A percentile compares a stretch with the other conserved stretches of the same genome.
phyloP scores from a whole-genome alignment of 2,113 vertebrate genomes.

The Ophthalmolycus amberensis region DNA sequence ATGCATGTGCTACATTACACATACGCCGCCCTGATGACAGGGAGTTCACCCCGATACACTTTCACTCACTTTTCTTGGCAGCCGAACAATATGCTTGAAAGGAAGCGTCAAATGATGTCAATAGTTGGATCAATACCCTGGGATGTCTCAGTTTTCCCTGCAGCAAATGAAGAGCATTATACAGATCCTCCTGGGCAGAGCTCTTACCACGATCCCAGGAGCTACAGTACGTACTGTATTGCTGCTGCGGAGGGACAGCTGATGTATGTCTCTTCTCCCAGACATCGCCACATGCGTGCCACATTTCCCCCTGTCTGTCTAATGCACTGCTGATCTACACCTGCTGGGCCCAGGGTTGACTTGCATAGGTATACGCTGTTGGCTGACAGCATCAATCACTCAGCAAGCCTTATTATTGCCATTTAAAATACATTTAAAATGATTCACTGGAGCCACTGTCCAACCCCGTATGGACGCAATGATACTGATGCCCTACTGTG shows the following conservation, averaged over 20 bases:
- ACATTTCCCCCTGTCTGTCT: constrained; percentile 78
- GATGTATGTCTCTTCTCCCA: constrained; percentile 65
- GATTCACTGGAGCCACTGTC: constrained; percentile 57
- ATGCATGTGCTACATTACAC: constrained; percentile 49
- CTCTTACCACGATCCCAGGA: constrained; percentile 49
- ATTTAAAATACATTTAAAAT: constrained; percentile 83
- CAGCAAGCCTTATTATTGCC: constrained; percentile 80
- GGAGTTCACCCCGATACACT: constrained; percentile 63
- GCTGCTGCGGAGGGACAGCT: constrained; percentile 59
- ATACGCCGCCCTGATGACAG: constrained; percentile 47
- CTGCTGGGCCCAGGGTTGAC: constrained; percentile 77
- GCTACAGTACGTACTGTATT: constrained; percentile 37
- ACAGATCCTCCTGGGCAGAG: constrained; percentile 64
- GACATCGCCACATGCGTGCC: constrained; percentile 71
- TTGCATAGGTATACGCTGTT: constrained; percentile 76
- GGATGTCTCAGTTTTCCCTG: constrained; percentile 76
- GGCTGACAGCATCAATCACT: constrained; percentile 83
- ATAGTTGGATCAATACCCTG: constrained; percentile 81
- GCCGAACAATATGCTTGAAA: constrained; percentile 78
- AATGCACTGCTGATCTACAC: constrained; percentile 83
- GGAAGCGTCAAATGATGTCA: constrained; percentile 82
- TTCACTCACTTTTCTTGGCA: constrained; percentile 55
- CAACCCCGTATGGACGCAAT: constrained; percentile 50
- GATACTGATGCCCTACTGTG: constrained; percentile 49
- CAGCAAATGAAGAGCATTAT: constrained; percentile 76